Conservation (phyloP, 2,888 invertebrate species). For the Epinotia demarniana region DNA sequence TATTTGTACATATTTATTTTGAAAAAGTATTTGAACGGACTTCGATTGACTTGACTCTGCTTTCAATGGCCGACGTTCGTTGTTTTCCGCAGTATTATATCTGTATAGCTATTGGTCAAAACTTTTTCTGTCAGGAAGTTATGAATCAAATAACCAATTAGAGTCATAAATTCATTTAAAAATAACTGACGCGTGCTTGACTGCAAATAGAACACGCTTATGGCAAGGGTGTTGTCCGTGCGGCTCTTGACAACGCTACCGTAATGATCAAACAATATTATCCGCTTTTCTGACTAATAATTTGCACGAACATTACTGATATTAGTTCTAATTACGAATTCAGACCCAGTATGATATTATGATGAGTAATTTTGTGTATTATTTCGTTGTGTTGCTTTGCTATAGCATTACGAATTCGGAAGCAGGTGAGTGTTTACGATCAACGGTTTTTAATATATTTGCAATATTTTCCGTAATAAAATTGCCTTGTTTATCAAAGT, state of each 20-base stretch:
- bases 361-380: conserved; percentile 75
- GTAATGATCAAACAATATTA: conserved; percentile 81
- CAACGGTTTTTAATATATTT: conserved; percentile 41
- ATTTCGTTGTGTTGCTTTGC: conserved; percentile 77
- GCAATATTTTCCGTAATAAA: background rate
- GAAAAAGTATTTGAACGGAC: conserved; percentile 20
- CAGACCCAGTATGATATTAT: conserved; percentile 76
- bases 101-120: conserved; percentile 26
- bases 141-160: conserved; percentile 27
- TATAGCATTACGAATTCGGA: conserved; percentile 67
- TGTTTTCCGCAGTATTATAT: background rate
- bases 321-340: conserved; percentile 45
- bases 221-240: conserved; percentile 76
- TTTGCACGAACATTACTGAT: conserved; percentile 50
- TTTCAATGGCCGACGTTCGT: conserved; percentile 10
- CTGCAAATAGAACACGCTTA: conserved; percentile 54
- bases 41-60: background rate
- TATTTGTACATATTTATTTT: background rate
- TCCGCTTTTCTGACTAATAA: conserved; percentile 65
- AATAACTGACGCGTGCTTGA: conserved; percentile 2
- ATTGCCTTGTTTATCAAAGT: no score
- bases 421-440: conserved; percentile 68
- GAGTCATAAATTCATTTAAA: background rate
- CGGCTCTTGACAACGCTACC: conserved; percentile 69
- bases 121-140: background rate